phyloP scores from a whole-genome alignment of 2,888 invertebrate genomes.

The Troides aeacus region DNA sequence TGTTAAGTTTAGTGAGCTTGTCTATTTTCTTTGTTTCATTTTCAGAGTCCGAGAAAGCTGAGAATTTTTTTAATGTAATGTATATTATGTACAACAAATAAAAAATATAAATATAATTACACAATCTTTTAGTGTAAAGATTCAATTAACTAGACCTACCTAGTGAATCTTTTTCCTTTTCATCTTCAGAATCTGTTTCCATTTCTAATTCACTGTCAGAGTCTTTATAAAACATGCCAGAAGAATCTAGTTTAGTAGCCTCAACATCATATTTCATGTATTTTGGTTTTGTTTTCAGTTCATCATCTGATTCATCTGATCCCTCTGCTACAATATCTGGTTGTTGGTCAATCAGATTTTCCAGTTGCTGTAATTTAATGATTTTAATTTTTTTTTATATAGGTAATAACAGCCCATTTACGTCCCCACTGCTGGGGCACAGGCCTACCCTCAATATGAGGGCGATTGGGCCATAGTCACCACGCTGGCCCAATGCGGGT shows the following conservation, averaged over 20 bases:
- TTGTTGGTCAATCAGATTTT: slow-evolving; percentile 78
- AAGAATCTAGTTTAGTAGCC: slow-evolving; percentile 83
- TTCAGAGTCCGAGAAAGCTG: slow-evolving; percentile 85
- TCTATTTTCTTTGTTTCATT: slow-evolving; percentile 65
- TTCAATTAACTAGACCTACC: slow-evolving; percentile 54
- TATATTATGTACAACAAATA: not conserved
- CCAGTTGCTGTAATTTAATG: slow-evolving; percentile 68
- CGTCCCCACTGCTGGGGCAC: too few relatives aligned
- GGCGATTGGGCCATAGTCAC: too few relatives aligned
- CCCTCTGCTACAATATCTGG: slow-evolving; percentile 84
- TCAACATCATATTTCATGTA: slow-evolving; percentile 84
- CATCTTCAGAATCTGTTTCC: slow-evolving; percentile 79
- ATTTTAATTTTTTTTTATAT: too few relatives aligned
- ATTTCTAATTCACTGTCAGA: slow-evolving; percentile 83
- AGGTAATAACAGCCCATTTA: too few relatives aligned
- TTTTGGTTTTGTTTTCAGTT: slow-evolving; percentile 74
- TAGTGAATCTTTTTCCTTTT: slow-evolving; percentile 78
- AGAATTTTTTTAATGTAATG: slow-evolving; percentile 5
- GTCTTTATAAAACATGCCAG: slow-evolving; percentile 84
- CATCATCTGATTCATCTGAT: slow-evolving; percentile 82
- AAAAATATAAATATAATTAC: not conserved
- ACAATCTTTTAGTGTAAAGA: not conserved
- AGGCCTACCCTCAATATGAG: too few relatives aligned
- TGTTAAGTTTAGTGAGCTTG: slow-evolving; percentile 67
- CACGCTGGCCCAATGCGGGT: too few relatives aligned